These are phyloP conservation scores for Pristionchus mayeri DNA, from an alignment of 2,888 invertebrate species.

Conservation along the genomic window DNA sequence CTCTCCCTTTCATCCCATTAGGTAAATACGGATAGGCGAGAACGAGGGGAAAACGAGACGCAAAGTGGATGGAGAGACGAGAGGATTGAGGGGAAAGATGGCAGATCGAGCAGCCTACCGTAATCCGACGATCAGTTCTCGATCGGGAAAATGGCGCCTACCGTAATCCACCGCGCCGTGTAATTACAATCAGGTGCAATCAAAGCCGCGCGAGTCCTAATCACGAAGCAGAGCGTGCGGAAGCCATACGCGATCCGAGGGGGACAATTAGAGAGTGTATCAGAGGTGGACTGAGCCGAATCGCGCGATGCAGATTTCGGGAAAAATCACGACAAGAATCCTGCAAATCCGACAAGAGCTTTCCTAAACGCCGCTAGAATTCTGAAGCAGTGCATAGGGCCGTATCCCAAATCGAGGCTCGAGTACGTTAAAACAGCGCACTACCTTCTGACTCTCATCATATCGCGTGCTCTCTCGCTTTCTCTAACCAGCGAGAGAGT, in stretches of 20 bases:
- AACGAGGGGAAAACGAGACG: neutral
- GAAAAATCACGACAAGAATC: no score
- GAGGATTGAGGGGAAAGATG: neutral
- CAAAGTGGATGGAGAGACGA: neutral
- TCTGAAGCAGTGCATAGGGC: no score
- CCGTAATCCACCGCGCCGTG: neutral
- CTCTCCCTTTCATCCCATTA: neutral
- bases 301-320: no score
- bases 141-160: neutral
- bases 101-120: neutral
- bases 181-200: neutral
- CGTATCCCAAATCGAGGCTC: neutral
- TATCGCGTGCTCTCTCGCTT: no score
- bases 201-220: neutral
- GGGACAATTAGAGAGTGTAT: conserved; percentile 6
- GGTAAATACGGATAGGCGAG: conserved; percentile 7
- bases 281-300: neutral
- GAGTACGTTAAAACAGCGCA: no score
- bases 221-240: neutral
- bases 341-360: no score
- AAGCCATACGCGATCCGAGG: no score
- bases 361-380: no score
- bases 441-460: no score
- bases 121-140: neutral
- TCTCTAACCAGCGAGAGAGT: no score